Percentiles rank a stretch among this genome's conserved stretches.
Evolutionary conservation across 2,797 vertebrate genomes (phyloP).

Genomic region (Myiothlypis chrysogaster): DNA sequence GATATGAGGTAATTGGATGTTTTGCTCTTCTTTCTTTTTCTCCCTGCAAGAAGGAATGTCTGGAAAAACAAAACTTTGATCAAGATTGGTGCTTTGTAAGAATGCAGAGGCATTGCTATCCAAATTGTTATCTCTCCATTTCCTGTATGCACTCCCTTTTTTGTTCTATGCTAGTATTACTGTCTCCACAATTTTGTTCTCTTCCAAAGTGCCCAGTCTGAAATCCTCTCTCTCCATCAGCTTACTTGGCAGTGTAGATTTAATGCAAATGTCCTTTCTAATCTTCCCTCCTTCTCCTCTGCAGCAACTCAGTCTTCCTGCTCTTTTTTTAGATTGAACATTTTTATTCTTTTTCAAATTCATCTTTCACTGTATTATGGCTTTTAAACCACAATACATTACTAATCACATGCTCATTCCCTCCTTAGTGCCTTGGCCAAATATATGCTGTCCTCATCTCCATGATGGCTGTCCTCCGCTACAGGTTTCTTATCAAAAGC

Average conservation of each 20-base stretch:
- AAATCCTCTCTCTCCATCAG: not conserved
- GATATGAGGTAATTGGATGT: conserved; percentile 98
- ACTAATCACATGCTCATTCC: not conserved
- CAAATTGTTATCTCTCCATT: not conserved
- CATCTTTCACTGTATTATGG: not conserved
- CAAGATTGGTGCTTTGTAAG: not conserved
- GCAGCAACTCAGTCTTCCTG: not conserved
- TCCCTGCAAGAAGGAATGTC: conserved; percentile 92
- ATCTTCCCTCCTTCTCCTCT: not conserved
- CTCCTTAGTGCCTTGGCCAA: not conserved
- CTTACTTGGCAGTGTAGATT: not conserved
- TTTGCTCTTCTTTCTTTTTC: conserved; percentile 98
- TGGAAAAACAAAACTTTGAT: conserved; percentile 64
- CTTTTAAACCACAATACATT: not conserved
- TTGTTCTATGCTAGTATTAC: not conserved
- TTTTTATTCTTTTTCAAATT: not conserved
- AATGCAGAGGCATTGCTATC: not conserved
- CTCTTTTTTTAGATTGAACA: not conserved
- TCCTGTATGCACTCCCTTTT: not conserved
- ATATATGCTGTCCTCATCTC: not conserved
- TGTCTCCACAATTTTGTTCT: not conserved
- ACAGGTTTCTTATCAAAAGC: not conserved
- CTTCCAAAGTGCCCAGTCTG: not conserved
- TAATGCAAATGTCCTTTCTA: not conserved
- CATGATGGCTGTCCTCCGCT: not conserved